Percentiles rank a stretch among this genome's conserved stretches.
phyloP scores from a whole-genome alignment of 1,140 invertebrate genomes.

The Ceratosolen fusciceps region DNA sequence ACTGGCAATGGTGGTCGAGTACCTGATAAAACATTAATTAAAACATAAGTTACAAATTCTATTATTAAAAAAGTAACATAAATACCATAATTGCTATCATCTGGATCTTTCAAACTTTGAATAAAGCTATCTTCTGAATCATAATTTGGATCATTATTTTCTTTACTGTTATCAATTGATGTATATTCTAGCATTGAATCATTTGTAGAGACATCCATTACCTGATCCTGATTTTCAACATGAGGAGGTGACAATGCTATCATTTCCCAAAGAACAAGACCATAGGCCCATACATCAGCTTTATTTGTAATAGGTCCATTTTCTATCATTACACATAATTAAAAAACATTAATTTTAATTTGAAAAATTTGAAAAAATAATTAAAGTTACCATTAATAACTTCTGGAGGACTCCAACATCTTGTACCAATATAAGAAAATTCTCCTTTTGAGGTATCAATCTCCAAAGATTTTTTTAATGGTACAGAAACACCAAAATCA shows the following conservation, averaged over 20 bases:
- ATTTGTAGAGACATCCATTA: conserved; percentile 58
- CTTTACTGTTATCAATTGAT: conserved; percentile 47
- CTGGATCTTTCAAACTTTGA: conserved; percentile 46
- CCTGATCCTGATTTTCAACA: conserved; percentile 62
- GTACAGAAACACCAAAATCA: conserved; percentile 87
- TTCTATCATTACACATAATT: conserved; percentile 56
- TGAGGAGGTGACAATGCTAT: conserved; percentile 80
- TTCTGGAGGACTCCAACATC: conserved; percentile 85
- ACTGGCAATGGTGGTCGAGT: conserved; percentile 79
- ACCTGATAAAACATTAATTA: conserved; percentile 64
- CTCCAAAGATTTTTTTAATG: conserved; percentile 77
- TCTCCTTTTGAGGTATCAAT: conserved; percentile 74
- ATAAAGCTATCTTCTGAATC: conserved; percentile 54
- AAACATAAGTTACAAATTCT: background rate
- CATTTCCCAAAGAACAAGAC: conserved; percentile 87
- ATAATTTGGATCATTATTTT: conserved; percentile 54
- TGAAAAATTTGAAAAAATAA: conserved; percentile 3
- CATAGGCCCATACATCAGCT: conserved; percentile 86
- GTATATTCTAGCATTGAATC: conserved; percentile 50
- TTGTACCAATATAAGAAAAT: conserved; percentile 77
- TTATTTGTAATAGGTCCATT: conserved; percentile 76
- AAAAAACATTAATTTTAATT: background rate
- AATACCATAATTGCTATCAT: conserved; percentile 54
- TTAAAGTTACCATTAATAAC: conserved; percentile 70
- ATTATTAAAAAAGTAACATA: conserved; percentile 19